Evolutionary conservation across 2,888 invertebrate genomes (phyloP).

Genomic region (Drosophila pseudotakahashii): DNA sequence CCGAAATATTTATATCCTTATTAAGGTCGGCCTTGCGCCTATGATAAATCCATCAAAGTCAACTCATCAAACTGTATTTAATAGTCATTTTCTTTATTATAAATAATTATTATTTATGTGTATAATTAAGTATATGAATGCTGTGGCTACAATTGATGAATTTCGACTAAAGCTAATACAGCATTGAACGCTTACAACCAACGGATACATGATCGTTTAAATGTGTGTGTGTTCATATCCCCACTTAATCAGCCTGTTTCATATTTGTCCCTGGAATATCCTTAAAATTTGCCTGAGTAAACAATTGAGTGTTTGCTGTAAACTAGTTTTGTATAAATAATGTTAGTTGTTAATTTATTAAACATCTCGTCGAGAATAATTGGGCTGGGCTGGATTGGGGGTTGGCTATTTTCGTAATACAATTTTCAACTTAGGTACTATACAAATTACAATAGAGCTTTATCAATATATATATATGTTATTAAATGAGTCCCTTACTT

Average conservation of each 20-base stretch:
- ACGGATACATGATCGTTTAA: slow-evolving; percentile 29
- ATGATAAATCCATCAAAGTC: not conserved
- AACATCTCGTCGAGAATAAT: slow-evolving; percentile 10
- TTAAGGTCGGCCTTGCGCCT: no score
- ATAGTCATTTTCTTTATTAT: slow-evolving; percentile 31
- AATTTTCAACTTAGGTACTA: slow-evolving; percentile 32
- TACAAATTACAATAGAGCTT: slow-evolving; percentile 5
- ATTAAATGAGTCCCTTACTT: slow-evolving; percentile 11
- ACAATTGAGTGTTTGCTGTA: slow-evolving; percentile 37
- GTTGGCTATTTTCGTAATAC: slow-evolving; percentile 20
- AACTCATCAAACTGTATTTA: not conserved
- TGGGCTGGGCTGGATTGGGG: slow-evolving; percentile 14
- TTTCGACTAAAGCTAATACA: slow-evolving; percentile 46
- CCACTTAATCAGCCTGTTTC: slow-evolving; percentile 38
- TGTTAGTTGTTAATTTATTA: slow-evolving; percentile 27
- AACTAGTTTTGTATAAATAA: slow-evolving; percentile 34
- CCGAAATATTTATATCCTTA: no score
- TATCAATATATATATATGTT: slow-evolving; percentile 2
- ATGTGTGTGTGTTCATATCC: slow-evolving; percentile 1
- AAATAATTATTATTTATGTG: slow-evolving; percentile 36
- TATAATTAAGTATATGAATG: slow-evolving; percentile 31
- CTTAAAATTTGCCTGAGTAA: slow-evolving; percentile 32
- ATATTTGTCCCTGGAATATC: slow-evolving; percentile 45
- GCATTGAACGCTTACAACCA: slow-evolving; percentile 68
- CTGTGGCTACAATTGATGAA: slow-evolving; percentile 39